Evolutionary conservation across 2,888 invertebrate genomes (phyloP).

Genomic region (Cephus rjabovi): DNA sequence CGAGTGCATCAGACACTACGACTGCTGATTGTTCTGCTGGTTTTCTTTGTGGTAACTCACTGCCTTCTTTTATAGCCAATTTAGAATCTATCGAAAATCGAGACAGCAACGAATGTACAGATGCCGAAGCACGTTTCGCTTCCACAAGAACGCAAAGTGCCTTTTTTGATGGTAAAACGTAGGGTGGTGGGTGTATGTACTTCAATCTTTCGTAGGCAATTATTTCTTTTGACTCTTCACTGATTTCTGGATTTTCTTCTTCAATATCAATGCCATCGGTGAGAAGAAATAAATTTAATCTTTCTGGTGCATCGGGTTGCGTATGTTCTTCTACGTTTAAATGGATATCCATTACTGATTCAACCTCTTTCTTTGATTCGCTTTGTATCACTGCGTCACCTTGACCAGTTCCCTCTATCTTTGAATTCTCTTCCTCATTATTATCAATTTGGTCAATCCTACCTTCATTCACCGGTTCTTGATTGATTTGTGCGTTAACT

Average conservation of each 20-base stretch:
- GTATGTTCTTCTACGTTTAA: constrained; percentile 40
- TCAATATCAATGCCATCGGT: constrained; percentile 51
- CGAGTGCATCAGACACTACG: constrained; percentile 18
- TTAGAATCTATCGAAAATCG: constrained; percentile 60
- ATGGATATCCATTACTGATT: constrained; percentile 37
- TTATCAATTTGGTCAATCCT: neutral
- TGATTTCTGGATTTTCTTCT: constrained; percentile 26
- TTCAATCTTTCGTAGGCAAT: constrained; percentile 51
- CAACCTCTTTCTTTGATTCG: constrained; percentile 9
- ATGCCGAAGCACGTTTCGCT: constrained; percentile 56
- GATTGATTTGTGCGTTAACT: neutral
- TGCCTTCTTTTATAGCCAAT: constrained; percentile 48
- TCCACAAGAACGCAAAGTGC: constrained; percentile 50
- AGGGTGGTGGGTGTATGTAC: constrained; percentile 55
- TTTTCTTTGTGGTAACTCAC: constrained; percentile 29
- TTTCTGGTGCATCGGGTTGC: constrained; percentile 48
- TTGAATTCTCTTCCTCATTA: constrained; percentile 18
- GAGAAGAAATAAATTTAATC: constrained; percentile 53
- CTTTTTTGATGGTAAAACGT: constrained; percentile 49
- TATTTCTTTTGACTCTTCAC: constrained; percentile 32
- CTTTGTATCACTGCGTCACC: constrained; percentile 19
- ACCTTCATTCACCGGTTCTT: neutral
- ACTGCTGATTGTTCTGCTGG: constrained; percentile 21
- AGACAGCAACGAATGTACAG: constrained; percentile 57
- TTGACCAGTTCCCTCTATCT: constrained; percentile 17